Base-by-base conservation (phyloP, 2,888 invertebrate species). In the Disparrhopalites patrizii region DNA sequence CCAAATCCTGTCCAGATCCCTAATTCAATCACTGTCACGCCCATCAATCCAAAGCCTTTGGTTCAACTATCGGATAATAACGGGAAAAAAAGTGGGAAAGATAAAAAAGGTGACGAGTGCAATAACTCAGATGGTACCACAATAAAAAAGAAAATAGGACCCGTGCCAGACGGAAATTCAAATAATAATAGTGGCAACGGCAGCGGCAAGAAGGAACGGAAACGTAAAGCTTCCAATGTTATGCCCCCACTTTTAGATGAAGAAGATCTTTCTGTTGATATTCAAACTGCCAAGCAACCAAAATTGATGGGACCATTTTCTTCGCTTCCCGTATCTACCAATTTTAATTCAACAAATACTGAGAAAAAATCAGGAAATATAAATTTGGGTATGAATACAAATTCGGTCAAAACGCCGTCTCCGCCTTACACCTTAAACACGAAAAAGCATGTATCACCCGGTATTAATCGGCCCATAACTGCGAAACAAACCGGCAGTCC, bases 21-120 rank as follows among this genome's bases (percentile, higher is more conserved):
- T 10, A 89, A 89, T 76, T 90, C 91, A 1, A 90, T 92, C 66
- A 92, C 92, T 0, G 92, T 93, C 64, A 93, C 92, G 0, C 90
- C 92, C 2, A 91, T 92, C 43, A 77, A 81, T 10, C 78, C 77
- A 55, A 69, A 66, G 20, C 52, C 60, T 2, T 2, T 43, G 25
- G 30, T 51, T n/a, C 61, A 30, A 33, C 20, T 47, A 3, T 27
- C 56, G 2, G 56, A 64, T 30, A 61, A 43, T 31, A 43, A 15
- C 15, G 57, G 57, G 1, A 62, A 58, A 40, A 47, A 47, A 13
- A 47, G 25, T 23, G 8, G 7, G 13, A 47, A 47, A 47, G 47
- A 47, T 47, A 47, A 47, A 10, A 47, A 47, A 47, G 15, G 13
- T 8, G 47, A 47, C 3, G 47, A 47, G 8, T 23, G 23, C 7